These are phyloP conservation scores for Criorhina ranunculi DNA, from an alignment of 2,888 invertebrate species.

Conservation along the genomic window DNA sequence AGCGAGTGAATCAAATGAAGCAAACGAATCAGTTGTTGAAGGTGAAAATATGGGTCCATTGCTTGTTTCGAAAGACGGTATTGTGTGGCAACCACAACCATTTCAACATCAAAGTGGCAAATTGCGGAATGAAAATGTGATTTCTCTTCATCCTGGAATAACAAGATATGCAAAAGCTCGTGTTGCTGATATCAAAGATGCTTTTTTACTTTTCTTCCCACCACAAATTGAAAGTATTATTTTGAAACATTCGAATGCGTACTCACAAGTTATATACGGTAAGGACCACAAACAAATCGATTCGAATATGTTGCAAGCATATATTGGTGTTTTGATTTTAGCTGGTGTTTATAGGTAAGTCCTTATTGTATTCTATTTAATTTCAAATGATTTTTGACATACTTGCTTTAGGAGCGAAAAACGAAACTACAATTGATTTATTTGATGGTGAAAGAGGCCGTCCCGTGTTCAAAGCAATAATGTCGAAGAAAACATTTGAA, in stretches of 20 bases:
- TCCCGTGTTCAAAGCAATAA: constrained; percentile 13
- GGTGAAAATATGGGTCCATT: not conserved
- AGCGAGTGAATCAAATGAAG: not conserved
- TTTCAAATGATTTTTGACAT: constrained; percentile 6
- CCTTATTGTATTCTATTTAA: not conserved
- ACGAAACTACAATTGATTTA: constrained; percentile 9
- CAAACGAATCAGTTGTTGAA: not conserved
- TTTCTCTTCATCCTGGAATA: constrained; percentile 1
- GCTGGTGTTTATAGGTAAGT: constrained; percentile 18
- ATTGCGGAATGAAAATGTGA: no score
- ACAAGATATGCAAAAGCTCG: constrained; percentile 9
- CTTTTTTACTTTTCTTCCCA: no score
- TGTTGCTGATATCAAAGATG: not conserved
- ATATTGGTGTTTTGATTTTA: no score
- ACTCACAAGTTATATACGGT: not conserved
- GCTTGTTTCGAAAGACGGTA: constrained; percentile 8
- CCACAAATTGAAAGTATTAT: not conserved
- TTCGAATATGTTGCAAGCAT: no score
- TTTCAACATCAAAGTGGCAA: not conserved
- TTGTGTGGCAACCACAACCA: not conserved
- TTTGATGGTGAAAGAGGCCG: constrained; percentile 12
- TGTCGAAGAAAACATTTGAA: no score
- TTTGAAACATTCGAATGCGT: not conserved
- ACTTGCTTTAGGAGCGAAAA: constrained; percentile 2
- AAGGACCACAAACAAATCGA: constrained; percentile 6